Percentiles rank a stretch among this genome's conserved stretches.
These are phyloP conservation scores for Limulus polyphemus DNA, from an alignment of 2,888 invertebrate species.

Conservation along the genomic window DNA sequence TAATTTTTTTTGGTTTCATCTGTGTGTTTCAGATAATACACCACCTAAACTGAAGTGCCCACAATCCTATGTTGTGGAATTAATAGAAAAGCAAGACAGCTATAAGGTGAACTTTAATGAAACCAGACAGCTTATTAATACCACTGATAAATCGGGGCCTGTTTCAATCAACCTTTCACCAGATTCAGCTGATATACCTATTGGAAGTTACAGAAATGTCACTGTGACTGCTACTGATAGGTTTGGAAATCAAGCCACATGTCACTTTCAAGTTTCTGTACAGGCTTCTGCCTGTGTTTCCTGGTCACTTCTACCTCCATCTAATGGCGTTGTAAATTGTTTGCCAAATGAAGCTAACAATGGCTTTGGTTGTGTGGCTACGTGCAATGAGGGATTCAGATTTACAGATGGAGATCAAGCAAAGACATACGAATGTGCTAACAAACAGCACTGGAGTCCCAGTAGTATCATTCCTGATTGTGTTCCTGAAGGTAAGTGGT, in stretches of 20 bases:
- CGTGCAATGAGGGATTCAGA: constrained; percentile 71
- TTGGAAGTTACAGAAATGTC: constrained; percentile 41
- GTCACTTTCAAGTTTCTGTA: constrained; percentile 84
- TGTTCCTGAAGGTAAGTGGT: constrained; percentile 47
- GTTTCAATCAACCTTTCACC: constrained; percentile 58
- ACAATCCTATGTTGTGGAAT: constrained; percentile 82
- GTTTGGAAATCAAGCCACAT: constrained; percentile 73
- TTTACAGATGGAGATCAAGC: constrained; percentile 81
- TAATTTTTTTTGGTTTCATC: too few relatives aligned
- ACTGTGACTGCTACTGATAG: constrained; percentile 78
- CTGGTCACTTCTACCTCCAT: constrained; percentile 81
- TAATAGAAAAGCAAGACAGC: constrained; percentile 76
- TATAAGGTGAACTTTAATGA: constrained; percentile 85
- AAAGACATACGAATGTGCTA: constrained; percentile 71
- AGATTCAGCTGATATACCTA: constrained; percentile 64
- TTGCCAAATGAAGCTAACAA: constrained; percentile 55
- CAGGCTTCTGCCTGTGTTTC: constrained; percentile 88
- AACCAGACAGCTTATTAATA: constrained; percentile 66
- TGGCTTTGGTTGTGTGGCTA: constrained; percentile 63
- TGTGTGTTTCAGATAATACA: constrained; percentile 53
- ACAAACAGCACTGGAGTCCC: constrained; percentile 67
- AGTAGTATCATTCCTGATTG: constrained; percentile 85
- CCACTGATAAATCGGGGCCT: constrained; percentile 78
- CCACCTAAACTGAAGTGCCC: constrained; percentile 82
- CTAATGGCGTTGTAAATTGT: constrained; percentile 76